Conservation (phyloP, 2,888 invertebrate genomes). For the Pyrgus malvae region DNA sequence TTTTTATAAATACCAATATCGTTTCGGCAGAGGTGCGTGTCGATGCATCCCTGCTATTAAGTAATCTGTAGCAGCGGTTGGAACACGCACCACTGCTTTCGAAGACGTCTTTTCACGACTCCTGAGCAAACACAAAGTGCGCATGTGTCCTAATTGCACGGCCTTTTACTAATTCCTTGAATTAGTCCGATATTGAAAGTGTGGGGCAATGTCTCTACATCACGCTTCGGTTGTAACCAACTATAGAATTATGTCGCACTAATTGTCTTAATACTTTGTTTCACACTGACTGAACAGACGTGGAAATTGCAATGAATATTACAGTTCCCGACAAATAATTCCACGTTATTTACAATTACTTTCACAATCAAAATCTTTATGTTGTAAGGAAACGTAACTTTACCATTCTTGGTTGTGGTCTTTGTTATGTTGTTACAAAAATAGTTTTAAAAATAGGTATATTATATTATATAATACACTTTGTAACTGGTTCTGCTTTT, state of each 20-base stretch:
- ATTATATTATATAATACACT: too few species aligned
- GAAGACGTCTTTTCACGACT: constrained; percentile 66
- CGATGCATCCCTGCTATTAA: too few species aligned
- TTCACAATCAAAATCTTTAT: constrained; percentile 3
- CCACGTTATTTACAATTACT: constrained; percentile 2
- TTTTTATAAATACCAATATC: too few species aligned
- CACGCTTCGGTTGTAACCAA: constrained; percentile 58
- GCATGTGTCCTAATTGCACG: constrained; percentile 65
- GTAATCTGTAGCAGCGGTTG: too few species aligned
- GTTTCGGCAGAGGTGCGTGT: too few species aligned
- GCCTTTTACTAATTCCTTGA: constrained; percentile 50
- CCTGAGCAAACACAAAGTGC: constrained; percentile 73
- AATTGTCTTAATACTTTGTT: constrained; percentile 49
- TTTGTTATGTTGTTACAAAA: too few species aligned
- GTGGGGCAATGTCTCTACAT: constrained; percentile 45
- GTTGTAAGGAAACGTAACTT: neutral
- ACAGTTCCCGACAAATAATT: constrained; percentile 11
- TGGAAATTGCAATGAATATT: constrained; percentile 24
- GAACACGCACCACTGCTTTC: constrained; percentile 59
- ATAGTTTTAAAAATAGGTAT: too few species aligned
- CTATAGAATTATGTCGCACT: constrained; percentile 52
- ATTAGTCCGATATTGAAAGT: constrained; percentile 51
- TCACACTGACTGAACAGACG: constrained; percentile 23
- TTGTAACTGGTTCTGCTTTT: too few species aligned
- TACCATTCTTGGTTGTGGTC: neutral